A percentile compares a stretch with the other conserved stretches of the same genome.
Evolutionary conservation across 30 jellyfish, hydroid and myxozoan species (phyloP).

Genomic region (Aurelia aurita): DNA sequence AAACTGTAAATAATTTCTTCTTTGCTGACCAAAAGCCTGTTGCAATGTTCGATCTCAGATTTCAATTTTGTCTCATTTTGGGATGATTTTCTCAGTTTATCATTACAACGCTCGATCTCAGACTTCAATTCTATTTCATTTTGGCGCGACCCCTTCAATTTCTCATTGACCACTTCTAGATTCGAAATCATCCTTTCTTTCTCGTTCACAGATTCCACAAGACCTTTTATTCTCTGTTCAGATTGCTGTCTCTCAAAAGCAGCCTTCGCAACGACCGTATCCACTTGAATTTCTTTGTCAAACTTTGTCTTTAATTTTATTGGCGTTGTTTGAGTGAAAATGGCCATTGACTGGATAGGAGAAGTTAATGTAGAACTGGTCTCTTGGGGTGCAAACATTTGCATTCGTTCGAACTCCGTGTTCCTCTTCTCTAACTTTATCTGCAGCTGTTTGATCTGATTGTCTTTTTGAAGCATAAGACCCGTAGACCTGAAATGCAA

Average conservation of each 20-base stretch:
- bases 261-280: slow-evolving; percentile 39
- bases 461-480: slow-evolving; percentile 24
- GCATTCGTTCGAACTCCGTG: slow-evolving; percentile 48
- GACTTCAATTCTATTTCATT: neutral
- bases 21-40: slow-evolving; percentile 12
- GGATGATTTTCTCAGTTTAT: neutral
- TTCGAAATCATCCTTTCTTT: slow-evolving; percentile 15
- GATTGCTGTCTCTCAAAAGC: slow-evolving; percentile 28
- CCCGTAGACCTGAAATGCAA: slow-evolving; percentile 41
- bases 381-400: slow-evolving; percentile 63
- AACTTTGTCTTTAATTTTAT: neutral
- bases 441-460: slow-evolving; percentile 24
- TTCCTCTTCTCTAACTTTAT: slow-evolving; percentile 27
- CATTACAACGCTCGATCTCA: slow-evolving; percentile 11
- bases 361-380: slow-evolving; percentile 61
- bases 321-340: slow-evolving; percentile 73
- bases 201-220: slow-evolving; percentile 1
- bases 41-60: slow-evolving; percentile 15
- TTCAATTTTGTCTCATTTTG: neutral
- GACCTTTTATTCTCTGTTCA: neutral
- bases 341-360: slow-evolving; percentile 31
- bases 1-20: neutral
- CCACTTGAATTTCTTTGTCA: slow-evolving; percentile 61
- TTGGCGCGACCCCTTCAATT: neutral
- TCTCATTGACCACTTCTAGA: neutral